Conservation (phyloP, 2,888 invertebrate genomes). For the Drosophila subquinaria region DNA sequence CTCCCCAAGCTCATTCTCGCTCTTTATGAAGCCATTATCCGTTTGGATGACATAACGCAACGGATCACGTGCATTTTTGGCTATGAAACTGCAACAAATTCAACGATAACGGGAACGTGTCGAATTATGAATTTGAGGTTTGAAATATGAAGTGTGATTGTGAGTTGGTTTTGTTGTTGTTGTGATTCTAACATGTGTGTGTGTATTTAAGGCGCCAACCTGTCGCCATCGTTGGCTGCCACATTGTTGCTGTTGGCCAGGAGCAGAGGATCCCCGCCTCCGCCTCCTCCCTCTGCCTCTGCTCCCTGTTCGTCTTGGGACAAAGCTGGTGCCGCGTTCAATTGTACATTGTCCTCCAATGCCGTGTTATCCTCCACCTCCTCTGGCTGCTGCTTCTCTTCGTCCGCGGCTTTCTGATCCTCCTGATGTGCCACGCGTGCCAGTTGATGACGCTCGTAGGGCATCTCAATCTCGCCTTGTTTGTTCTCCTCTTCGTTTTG, state of each 20-base stretch:
- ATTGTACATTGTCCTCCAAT: constrained; percentile 19
- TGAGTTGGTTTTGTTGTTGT: not conserved
- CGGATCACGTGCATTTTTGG: constrained; percentile 54
- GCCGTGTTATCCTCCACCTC: constrained; percentile 21
- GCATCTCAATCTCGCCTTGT: not conserved
- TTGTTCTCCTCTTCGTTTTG: constrained; percentile 9
- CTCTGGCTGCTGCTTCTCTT: constrained; percentile 3
- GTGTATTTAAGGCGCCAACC: constrained; percentile 45
- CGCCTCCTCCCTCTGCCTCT: not conserved
- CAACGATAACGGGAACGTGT: constrained; percentile 25
- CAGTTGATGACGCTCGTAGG: constrained; percentile 31
- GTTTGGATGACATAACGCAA: constrained; percentile 48
- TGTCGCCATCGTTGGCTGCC: constrained; percentile 54
- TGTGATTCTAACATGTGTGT: not conserved
- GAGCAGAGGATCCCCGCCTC: constrained; percentile 7
- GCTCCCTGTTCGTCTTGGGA: constrained; percentile 19
- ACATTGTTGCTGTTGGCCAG: constrained; percentile 14
- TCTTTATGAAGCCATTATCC: constrained; percentile 41
- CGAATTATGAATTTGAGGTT: constrained; percentile 1
- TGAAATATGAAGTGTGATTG: not conserved
- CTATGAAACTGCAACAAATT: constrained; percentile 60
- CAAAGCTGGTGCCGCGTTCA: constrained; percentile 5
- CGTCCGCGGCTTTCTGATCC: constrained; percentile 1
- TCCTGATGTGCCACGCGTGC: constrained; percentile 16
- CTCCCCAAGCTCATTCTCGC: constrained; percentile 40